phyloP scores from a whole-genome alignment of 2,888 invertebrate species.

The Chymomyza caudatula region DNA sequence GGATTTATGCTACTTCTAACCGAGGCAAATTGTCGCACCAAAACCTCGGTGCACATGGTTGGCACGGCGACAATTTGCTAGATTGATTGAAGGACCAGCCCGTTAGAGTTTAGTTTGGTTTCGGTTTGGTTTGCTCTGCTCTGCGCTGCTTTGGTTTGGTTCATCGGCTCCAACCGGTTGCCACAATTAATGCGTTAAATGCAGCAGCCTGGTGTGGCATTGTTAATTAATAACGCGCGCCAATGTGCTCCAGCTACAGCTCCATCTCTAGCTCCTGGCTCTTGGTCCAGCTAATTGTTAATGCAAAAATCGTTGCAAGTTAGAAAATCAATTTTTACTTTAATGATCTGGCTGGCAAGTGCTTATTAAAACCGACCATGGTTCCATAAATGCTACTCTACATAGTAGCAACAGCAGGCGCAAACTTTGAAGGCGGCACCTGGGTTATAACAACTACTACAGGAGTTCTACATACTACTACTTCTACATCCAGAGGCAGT shows the following conservation, averaged over 20 bases:
- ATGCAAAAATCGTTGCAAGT: conserved; percentile 70
- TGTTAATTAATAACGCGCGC: conserved; percentile 65
- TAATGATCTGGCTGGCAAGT: conserved; percentile 64
- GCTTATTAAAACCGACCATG: conserved; percentile 49
- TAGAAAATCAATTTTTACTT: conserved; percentile 72
- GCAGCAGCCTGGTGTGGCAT: conserved; percentile 68
- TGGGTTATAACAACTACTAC: neutral
- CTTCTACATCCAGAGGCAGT: conserved; percentile 14
- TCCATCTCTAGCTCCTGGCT: neutral
- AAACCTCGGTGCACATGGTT: conserved; percentile 15
- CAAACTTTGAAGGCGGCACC: neutral
- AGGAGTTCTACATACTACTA: neutral
- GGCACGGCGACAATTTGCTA: conserved; percentile 69
- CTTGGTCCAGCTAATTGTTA: conserved; percentile 53
- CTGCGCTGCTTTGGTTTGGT: neutral
- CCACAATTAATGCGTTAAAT: conserved; percentile 69
- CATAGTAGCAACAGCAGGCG: neutral
- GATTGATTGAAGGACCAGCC: conserved; percentile 64
- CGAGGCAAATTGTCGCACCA: neutral
- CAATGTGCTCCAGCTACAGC: neutral
- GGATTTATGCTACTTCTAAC: neutral
- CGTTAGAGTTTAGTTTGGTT: neutral
- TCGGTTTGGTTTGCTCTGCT: neutral
- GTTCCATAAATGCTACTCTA: conserved; percentile 4
- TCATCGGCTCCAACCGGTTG: conserved; percentile 42